Evolutionary conservation across 1,140 invertebrate genomes (phyloP).

Genomic region (Plodia interpunctella): DNA sequence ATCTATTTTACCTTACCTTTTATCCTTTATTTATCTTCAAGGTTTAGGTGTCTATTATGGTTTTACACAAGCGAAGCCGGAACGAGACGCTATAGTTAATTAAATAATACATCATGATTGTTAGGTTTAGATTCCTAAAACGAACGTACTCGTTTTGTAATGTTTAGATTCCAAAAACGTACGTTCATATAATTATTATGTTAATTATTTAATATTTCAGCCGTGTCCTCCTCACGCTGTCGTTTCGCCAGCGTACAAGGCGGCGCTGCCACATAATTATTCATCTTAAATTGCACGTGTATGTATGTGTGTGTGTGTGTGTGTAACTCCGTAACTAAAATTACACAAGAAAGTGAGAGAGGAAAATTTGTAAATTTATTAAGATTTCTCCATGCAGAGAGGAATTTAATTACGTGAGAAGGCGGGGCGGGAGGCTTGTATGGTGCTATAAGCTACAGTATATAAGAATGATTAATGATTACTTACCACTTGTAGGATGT

Average conservation of each 20-base stretch:
- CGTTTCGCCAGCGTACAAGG: constrained; percentile 46
- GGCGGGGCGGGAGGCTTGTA: constrained; percentile 1
- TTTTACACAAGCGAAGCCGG: no score
- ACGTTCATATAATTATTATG: no score
- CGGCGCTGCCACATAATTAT: constrained; percentile 73
- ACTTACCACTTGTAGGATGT: neutral
- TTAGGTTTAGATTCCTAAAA: no score
- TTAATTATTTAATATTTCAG: neutral
- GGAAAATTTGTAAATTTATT: constrained; percentile 69
- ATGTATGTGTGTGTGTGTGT: constrained; percentile 39
- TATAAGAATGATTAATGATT: neutral
- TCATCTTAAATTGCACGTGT: constrained; percentile 73
- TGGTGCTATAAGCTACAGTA: neutral
- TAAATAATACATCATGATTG: no score
- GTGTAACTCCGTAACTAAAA: constrained; percentile 35
- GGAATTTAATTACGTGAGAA: constrained; percentile 12
- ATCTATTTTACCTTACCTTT: no score
- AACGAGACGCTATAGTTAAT: no score
- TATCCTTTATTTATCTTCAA: no score
- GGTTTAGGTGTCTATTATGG: no score
- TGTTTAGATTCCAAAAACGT: no score
- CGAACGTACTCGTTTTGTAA: no score
- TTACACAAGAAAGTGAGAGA: constrained; percentile 63
- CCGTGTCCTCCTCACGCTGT: neutral
- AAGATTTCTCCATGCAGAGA: neutral